These are phyloP conservation scores for Hyperopisus bebe DNA, from an alignment of 2,113 vertebrate genomes.

Conservation along the genomic window DNA sequence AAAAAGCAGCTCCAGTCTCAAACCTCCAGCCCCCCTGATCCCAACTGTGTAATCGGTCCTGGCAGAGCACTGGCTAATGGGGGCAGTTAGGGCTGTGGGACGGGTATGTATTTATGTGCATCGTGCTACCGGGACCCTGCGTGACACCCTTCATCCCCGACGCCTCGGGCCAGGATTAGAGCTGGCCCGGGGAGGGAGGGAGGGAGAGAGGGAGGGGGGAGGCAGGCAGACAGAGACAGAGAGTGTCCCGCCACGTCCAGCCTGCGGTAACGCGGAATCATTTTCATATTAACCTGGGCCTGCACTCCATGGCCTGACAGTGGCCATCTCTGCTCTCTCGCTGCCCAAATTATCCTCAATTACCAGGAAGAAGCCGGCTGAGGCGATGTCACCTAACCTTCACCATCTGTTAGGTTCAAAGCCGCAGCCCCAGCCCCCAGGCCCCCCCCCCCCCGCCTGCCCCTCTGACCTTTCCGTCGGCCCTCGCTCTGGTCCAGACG, in stretches of 20 bases:
- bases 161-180: constrained; percentile 94
- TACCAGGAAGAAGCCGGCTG: constrained; percentile 87
- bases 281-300: constrained; percentile 91
- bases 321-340: constrained; percentile 84
- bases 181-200: constrained; percentile 50
- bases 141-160: constrained; percentile 71
- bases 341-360: constrained; percentile 98
- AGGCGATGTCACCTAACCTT: constrained; percentile 95
- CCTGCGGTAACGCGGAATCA: constrained; percentile 61
- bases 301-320: constrained; percentile 75
- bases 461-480: constrained; percentile 71
- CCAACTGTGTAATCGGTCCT: constrained; percentile 64
- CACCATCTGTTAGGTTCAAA: constrained; percentile 95
- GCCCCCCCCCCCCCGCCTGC: constrained; percentile 64
- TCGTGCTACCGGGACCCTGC: constrained; percentile 58
- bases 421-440: constrained; percentile 61
- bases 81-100: constrained; percentile 48
- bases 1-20: constrained; percentile 52
- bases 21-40: constrained; percentile 52
- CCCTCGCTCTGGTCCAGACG: constrained; percentile 45
- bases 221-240: constrained; percentile 36
- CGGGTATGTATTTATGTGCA: constrained; percentile 65
- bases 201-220: constrained; percentile 30
- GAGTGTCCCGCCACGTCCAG: constrained; percentile 58
- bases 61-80: constrained; percentile 69